Percentiles rank a stretch among this genome's conserved stretches.
Conservation (phyloP, 2,888 invertebrate genomes). For the Falcaria lacertinaria region DNA sequence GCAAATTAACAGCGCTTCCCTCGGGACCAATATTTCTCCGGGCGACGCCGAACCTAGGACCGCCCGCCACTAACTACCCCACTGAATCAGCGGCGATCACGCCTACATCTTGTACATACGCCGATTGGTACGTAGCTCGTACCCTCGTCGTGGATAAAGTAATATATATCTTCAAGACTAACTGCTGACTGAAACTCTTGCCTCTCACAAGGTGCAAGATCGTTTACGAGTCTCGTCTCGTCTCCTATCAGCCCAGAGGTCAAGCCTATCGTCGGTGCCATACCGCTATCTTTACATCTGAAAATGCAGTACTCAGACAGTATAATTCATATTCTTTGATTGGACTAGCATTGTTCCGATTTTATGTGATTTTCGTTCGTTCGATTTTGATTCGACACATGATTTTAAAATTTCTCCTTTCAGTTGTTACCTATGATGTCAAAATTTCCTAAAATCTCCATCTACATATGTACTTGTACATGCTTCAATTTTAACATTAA, state of each 20-base stretch:
- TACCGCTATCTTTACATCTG: too few relatives aligned
- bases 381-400: too few relatives aligned
- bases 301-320: too few relatives aligned
- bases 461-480: too few relatives aligned
- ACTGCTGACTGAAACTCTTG: constrained; percentile 57
- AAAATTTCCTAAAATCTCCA: too few relatives aligned
- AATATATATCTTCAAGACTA: constrained; percentile 59
- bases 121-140: constrained; percentile 70
- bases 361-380: too few relatives aligned
- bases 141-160: constrained; percentile 65
- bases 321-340: too few relatives aligned
- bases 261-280: neutral
- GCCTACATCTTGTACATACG: constrained; percentile 77
- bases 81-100: constrained; percentile 78
- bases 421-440: too few relatives aligned
- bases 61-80: constrained; percentile 76
- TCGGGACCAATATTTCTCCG: constrained; percentile 74
- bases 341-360: too few relatives aligned
- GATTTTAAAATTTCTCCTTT: too few relatives aligned
- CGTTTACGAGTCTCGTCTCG: constrained; percentile 22
- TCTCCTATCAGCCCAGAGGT: constrained; percentile 15
- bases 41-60: constrained; percentile 71
- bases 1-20: constrained; percentile 76
- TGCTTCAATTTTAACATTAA: too few relatives aligned
- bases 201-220: constrained; percentile 28